These are phyloP conservation scores for Aegotheles bennettii DNA, from an alignment of 2,113 vertebrate genomes.

Conservation along the genomic window DNA sequence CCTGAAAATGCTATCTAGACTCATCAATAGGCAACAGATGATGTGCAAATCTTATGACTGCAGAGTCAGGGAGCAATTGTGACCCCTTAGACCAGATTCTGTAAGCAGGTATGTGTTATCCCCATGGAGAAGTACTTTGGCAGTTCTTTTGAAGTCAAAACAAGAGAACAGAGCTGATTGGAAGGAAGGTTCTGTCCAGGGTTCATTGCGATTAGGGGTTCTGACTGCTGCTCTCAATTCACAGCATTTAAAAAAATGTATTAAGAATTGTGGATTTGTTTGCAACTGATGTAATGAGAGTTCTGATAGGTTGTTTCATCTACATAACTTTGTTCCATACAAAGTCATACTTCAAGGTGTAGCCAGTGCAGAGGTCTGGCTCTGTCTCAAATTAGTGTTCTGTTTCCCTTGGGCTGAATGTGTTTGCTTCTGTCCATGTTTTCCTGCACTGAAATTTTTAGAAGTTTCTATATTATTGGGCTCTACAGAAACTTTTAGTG, in stretches of 20 bases:
- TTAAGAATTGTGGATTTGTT: rapidly evolving
- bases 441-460: not conserved
- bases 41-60: rapidly evolving
- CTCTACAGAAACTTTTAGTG: not conserved
- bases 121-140: rapidly evolving
- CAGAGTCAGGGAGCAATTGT: not conserved
- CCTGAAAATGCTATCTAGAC: not conserved
- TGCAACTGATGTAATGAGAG: not conserved
- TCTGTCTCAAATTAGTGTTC: too few species aligned
- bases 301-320: not conserved
- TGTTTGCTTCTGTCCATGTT: not conserved
- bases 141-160: not conserved
- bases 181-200: not conserved
- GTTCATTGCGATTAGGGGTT: not conserved
- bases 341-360: not conserved
- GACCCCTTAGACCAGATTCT: not conserved
- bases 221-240: not conserved
- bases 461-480: not conserved
- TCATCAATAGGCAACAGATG: not conserved
- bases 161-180: not conserved
- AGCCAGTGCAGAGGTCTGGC: not conserved
- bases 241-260: rapidly evolving
- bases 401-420: not conserved
- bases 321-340: not conserved
- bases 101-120: rapidly evolving